These are phyloP conservation scores for Charanyca ferruginea DNA, from an alignment of 2,888 invertebrate species.

Conservation along the genomic window DNA sequence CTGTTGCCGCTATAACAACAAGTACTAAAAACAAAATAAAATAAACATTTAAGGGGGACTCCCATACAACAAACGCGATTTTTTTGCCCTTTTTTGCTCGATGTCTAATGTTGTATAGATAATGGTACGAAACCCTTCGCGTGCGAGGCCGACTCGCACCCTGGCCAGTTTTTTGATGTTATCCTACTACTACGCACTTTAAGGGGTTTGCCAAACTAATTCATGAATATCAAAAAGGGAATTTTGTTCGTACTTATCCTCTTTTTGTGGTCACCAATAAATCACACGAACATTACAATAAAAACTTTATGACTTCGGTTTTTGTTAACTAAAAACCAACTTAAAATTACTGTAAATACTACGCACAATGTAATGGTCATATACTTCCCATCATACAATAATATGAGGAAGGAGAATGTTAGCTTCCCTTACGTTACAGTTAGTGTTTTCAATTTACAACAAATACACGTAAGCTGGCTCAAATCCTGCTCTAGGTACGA, in stretches of 20 bases:
- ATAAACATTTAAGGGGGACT: no score
- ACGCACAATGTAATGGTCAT: constrained; percentile 10
- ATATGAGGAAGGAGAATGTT: constrained; percentile 18
- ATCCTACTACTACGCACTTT: not conserved
- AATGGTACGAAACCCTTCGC: no score
- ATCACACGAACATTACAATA: constrained; percentile 1
- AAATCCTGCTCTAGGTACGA: constrained; percentile 6
- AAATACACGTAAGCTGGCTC: constrained; percentile 8
- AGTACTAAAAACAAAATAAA: no score
- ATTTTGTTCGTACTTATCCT: constrained; percentile 18
- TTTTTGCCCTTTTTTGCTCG: no score
- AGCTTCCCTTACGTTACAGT: constrained; percentile 12
- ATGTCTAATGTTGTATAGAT: no score
- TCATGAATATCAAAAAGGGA: constrained; percentile 6
- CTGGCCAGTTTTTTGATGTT: not conserved
- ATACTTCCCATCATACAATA: constrained; percentile 8
- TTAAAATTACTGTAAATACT: not conserved
- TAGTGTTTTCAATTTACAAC: constrained; percentile 21
- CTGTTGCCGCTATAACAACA: no score
- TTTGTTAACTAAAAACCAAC: not conserved
- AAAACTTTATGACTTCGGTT: not conserved
- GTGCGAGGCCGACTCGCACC: no score
- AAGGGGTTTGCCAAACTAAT: constrained; percentile 6
- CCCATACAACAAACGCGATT: no score
- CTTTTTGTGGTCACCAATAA: constrained; percentile 31